Conservation (phyloP, 2,113 vertebrate species). For the Burhinus bistriatus region DNA sequence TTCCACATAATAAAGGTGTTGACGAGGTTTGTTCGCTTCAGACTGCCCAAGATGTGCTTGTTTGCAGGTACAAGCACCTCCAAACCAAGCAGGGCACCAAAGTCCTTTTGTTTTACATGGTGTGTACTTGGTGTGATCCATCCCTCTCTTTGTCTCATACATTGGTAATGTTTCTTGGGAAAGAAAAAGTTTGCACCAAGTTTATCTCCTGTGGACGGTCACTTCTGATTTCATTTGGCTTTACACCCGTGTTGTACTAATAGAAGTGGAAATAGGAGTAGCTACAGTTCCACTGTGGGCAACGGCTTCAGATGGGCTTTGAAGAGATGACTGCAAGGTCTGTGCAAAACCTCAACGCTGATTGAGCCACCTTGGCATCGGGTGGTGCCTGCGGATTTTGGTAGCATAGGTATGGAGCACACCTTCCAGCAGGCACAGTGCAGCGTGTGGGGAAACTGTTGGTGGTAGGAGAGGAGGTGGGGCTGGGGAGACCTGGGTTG, state of each 20-base stretch:
- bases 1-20: not conserved
- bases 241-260: fast-evolving
- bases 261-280: not conserved
- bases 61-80: not conserved
- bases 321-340: not conserved
- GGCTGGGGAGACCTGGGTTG: not conserved
- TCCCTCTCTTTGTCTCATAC: fast-evolving
- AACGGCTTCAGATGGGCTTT: not conserved
- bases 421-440: not conserved
- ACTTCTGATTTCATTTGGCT: not conserved
- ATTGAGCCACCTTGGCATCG: not conserved
- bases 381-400: not conserved
- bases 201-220: not conserved
- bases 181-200: not conserved
- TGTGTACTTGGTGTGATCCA: not conserved
- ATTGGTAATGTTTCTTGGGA: not conserved
- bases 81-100: not conserved
- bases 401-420: not conserved
- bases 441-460: fast-evolving
- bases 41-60: not conserved
- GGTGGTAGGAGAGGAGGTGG: not conserved
- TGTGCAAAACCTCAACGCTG: not conserved
- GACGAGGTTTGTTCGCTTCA: not conserved
- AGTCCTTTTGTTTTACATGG: not conserved
- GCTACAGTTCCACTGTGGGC: not conserved